These are phyloP conservation scores for Pseudochaenichthys georgianus DNA, from an alignment of 2,797 vertebrate species.

Conservation along the genomic window DNA sequence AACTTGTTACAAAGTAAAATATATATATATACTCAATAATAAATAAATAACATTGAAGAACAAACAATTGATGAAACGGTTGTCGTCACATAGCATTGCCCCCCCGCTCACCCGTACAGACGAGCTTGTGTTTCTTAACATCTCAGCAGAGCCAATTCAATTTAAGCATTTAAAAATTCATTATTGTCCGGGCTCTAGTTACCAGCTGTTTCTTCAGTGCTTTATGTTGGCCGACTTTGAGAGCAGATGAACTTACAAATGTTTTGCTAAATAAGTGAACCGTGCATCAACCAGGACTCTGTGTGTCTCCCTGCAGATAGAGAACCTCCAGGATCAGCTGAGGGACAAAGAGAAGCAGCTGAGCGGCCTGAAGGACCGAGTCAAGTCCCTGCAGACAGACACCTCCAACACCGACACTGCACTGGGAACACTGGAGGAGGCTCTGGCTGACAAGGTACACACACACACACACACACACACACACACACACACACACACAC, in stretches of 20 bases:
- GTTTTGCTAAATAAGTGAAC: slow-evolving; percentile 8
- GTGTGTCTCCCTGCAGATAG: slow-evolving; percentile 84
- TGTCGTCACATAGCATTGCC: too few species aligned
- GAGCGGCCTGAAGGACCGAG: slow-evolving; percentile 93
- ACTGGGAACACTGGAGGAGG: slow-evolving; percentile 95
- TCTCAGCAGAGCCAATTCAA: not conserved
- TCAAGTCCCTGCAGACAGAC: slow-evolving; percentile 95
- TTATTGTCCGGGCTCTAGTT: not conserved
- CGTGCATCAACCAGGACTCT: slow-evolving; percentile 4
- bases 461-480: too few species aligned
- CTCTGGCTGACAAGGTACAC: slow-evolving; percentile 95
- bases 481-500: slow-evolving; percentile 35
- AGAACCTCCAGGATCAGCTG: slow-evolving; percentile 96
- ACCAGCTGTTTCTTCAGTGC: slow-evolving; percentile 3
- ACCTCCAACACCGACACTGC: slow-evolving; percentile 97
- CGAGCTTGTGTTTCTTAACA: too few species aligned
- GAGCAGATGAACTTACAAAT: not conserved
- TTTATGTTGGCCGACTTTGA: slow-evolving; percentile 20
- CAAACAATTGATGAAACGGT: too few species aligned
- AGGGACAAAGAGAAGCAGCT: slow-evolving; percentile 98
- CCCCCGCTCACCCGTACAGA: too few species aligned
- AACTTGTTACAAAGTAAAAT: too few species aligned
- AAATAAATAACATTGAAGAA: too few species aligned
- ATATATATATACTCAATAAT: too few species aligned
- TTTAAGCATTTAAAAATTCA: slow-evolving; percentile 7